Evolutionary conservation across 2,113 vertebrate species (phyloP).

Genomic region (Symphodus melops): DNA sequence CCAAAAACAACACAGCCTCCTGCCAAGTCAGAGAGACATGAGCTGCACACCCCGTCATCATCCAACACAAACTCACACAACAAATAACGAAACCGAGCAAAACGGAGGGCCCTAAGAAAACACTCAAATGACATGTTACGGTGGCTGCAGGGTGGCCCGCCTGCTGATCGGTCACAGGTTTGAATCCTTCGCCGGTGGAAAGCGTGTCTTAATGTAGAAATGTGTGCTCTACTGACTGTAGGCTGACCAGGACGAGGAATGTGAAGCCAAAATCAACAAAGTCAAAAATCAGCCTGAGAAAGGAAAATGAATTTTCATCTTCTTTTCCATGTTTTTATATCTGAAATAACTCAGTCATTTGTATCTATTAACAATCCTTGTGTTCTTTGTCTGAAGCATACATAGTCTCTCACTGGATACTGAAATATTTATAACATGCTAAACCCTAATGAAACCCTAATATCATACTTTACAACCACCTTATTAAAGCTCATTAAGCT

Average conservation of each 20-base stretch:
- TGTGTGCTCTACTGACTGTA: neutral
- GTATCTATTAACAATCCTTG: neutral
- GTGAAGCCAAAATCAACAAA: neutral
- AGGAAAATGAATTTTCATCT: neutral
- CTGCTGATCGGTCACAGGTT: slow-evolving; percentile 18
- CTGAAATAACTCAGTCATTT: too few species aligned
- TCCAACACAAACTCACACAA: slow-evolving; percentile 72
- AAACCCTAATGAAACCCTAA: slow-evolving; percentile 12
- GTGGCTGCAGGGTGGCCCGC: slow-evolving; percentile 51
- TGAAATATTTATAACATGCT: slow-evolving; percentile 27
- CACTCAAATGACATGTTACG: slow-evolving; percentile 32
- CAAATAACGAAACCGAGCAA: slow-evolving; percentile 64
- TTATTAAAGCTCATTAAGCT: slow-evolving; percentile 47
- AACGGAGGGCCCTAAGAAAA: slow-evolving; percentile 15
- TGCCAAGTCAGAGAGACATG: slow-evolving; percentile 64
- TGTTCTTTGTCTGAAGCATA: neutral
- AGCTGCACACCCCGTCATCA: slow-evolving; percentile 59
- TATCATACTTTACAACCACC: slow-evolving; percentile 21
- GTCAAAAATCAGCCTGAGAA: neutral
- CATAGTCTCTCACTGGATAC: neutral
- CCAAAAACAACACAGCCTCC: slow-evolving; percentile 67
- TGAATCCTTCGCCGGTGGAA: neutral
- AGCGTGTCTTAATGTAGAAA: slow-evolving; percentile 10
- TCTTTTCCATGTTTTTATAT: neutral
- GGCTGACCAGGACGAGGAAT: neutral